Conservation (phyloP, 2,113 vertebrate species). For the Todiramphus chloris region DNA sequence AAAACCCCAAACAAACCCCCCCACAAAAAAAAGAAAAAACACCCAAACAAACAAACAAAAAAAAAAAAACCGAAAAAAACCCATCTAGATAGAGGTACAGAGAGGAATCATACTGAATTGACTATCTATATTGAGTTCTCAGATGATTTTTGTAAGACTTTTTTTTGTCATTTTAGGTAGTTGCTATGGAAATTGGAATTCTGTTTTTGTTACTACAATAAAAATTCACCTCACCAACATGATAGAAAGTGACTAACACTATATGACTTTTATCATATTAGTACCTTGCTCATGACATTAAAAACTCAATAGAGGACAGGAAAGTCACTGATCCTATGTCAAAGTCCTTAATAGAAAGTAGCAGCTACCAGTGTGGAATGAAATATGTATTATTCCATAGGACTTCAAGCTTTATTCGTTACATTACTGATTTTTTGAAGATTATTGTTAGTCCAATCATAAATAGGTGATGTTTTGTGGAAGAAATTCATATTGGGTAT, state of each 20-base stretch:
- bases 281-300: constrained; percentile 62
- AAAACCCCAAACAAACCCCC: too few species aligned
- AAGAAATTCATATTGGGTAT: background rate
- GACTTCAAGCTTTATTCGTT: constrained; percentile 25
- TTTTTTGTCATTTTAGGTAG: constrained; percentile 49
- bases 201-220: constrained; percentile 65
- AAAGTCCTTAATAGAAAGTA: constrained; percentile 65
- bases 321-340: constrained; percentile 56
- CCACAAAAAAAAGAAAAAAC: too few species aligned
- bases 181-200: constrained; percentile 55
- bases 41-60: too few species aligned
- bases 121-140: background rate
- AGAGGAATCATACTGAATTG: background rate
- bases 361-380: constrained; percentile 13
- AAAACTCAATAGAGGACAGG: constrained; percentile 58
- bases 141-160: constrained; percentile 16
- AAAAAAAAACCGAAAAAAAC: too few species aligned
- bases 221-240: constrained; percentile 68
- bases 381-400: constrained; percentile 54
- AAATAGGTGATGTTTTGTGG: background rate
- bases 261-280: constrained; percentile 70
- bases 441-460: background rate
- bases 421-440: background rate
- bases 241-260: constrained; percentile 70
- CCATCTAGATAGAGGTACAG: background rate